Evolutionary conservation across 2,888 invertebrate genomes (phyloP).

Genomic region (Gymnocheta viridis): DNA sequence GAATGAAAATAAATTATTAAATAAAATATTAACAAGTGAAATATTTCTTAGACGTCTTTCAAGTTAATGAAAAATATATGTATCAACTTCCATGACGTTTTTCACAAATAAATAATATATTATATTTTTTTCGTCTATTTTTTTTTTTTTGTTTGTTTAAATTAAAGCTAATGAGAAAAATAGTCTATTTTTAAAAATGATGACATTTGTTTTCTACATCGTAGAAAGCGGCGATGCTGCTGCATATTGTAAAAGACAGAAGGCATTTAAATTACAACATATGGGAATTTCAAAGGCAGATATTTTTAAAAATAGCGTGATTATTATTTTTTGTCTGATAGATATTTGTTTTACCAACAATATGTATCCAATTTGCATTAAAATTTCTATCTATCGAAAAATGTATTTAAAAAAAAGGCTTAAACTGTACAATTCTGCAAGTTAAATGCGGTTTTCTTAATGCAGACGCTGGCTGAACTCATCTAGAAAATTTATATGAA

Average conservation of each 20-base stretch:
- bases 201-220: conserved; percentile 13
- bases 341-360: background rate
- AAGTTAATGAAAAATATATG: background rate
- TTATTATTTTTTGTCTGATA: background rate
- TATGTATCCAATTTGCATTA: background rate
- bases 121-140: background rate
- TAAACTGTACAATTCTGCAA: background rate
- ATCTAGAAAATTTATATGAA: too few relatives aligned
- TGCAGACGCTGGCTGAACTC: too few relatives aligned
- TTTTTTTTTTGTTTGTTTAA: background rate
- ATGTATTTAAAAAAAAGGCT: background rate
- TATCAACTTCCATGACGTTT: conserved; percentile 34
- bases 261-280: conserved; percentile 1
- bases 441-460: background rate
- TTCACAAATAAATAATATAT: conserved; percentile 35
- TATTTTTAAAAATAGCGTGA: background rate
- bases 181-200: conserved; percentile 51
- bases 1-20: conserved; percentile 20
- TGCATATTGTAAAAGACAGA: background rate
- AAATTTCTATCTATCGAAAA: background rate
- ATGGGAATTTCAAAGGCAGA: background rate
- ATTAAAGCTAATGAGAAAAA: background rate
- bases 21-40: background rate
- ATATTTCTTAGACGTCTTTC: background rate
- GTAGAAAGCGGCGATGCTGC: background rate